A percentile compares a stretch with the other conserved stretches of the same genome.
These are phyloP conservation scores for Dipus sagitta DNA, from an alignment of 2,797 vertebrate genomes.

Conservation along the genomic window DNA sequence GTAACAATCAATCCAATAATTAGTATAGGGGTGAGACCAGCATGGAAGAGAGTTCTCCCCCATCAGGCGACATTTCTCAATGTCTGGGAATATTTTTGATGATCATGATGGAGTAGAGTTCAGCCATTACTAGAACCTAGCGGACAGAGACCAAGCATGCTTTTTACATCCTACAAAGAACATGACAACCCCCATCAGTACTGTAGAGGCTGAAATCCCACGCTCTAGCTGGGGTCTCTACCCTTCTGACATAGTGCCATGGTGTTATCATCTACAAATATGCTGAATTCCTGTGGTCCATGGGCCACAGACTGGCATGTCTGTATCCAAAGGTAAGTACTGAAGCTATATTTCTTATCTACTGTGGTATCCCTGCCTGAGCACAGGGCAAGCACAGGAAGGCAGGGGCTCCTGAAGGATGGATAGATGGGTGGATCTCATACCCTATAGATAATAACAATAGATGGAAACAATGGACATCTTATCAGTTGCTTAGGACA, in stretches of 20 bases:
- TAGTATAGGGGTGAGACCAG: background rate
- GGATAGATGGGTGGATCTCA: background rate
- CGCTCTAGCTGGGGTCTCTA: background rate
- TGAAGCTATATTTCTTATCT: constrained; percentile 18
- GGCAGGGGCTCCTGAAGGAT: background rate
- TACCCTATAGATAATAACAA: background rate
- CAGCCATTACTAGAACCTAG: background rate
- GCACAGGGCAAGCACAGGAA: background rate
- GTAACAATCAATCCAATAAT: constrained; percentile 21
- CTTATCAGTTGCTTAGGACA: background rate
- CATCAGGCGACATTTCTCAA: background rate
- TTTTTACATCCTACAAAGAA: background rate
- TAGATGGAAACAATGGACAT: background rate
- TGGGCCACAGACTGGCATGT: too few species aligned
- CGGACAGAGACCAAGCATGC: background rate
- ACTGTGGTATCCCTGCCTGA: background rate
- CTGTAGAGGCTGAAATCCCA: background rate
- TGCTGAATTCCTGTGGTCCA: too few species aligned
- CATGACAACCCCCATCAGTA: background rate
- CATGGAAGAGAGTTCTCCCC: background rate
- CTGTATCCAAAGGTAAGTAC: background rate
- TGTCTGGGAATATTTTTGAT: background rate
- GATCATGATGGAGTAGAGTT: background rate
- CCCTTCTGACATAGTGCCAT: too few species aligned
- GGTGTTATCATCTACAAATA: too few species aligned